Evolutionary conservation across 2,888 invertebrate species (phyloP), one percentile per base, ranked within the genome.

Genomic region (Athripsodes cinereus): DNA sequence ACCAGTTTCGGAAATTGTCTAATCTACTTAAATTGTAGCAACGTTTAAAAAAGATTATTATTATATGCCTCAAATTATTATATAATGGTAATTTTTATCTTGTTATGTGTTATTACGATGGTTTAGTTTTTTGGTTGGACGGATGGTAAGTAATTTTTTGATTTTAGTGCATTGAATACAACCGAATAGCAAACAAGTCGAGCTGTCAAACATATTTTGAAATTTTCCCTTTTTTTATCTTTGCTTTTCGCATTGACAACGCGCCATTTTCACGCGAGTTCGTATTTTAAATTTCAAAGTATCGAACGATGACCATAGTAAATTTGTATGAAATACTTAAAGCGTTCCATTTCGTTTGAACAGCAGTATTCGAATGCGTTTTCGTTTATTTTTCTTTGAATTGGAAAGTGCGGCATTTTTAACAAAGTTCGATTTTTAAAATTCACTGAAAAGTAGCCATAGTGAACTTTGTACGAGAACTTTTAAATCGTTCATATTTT

Each of bases 1-100:
- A 40, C 40, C 40, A 40, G 40, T 40, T 40, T 40, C n/a, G 40
- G 40, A 40, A 40, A 40, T 40, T 40, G 40, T 40, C 40, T 40
- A 40, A 40, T 40, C 40, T 40, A 40, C 8, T 40, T 40, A 40
- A 40, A 40, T 40, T 40, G 40, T 40, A 40, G 8, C 40, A 40
- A 40, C 40, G 40, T 40, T 40, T 40, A 40, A 40, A n/a, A 40
- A 13, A 8, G 40, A 40, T 40, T 40, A 40, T n/a, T n/a, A n/a
- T n/a, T n/a, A n/a, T n/a, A n/a, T n/a, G 13, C 40, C 40, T 40
- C 40, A 40, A 40, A 40, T 40, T 40, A 40, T n/a, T n/a, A n/a
- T n/a, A n/a, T 40, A 40, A 40, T 40, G 40, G 40, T 40, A 40
- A 40, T 40, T 40, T 40, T 40, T 40, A 40, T 40, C 40, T 40